phyloP scores from a whole-genome alignment of 2,113 vertebrate species.

The Murina feae region DNA sequence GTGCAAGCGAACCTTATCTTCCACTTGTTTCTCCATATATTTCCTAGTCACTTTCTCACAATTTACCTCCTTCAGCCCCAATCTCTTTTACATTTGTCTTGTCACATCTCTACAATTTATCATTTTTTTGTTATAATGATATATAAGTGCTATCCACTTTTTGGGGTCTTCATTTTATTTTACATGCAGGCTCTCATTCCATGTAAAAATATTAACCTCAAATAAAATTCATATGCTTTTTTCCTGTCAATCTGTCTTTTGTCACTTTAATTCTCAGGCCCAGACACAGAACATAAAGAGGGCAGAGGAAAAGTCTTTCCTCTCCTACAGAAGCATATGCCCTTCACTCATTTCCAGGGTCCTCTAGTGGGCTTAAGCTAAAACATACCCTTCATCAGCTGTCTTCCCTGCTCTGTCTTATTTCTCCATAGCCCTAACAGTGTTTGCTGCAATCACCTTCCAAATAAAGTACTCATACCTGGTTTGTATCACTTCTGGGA shows the following conservation, averaged over 20 bases:
- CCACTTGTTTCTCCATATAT: not conserved
- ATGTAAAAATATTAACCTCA: not conserved
- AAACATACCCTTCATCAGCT: not conserved
- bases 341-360: not conserved
- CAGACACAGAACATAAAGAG: not conserved
- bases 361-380: not conserved
- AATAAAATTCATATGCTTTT: not conserved
- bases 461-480: not conserved
- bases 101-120: not conserved
- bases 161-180: not conserved
- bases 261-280: not conserved
- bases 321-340: not conserved
- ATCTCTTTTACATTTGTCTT: not conserved
- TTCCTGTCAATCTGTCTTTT: not conserved
- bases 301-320: not conserved
- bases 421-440: not conserved
- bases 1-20: not conserved
- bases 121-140: not conserved
- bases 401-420: not conserved
- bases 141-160: not conserved
- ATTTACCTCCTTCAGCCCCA: not conserved
- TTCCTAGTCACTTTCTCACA: not conserved
- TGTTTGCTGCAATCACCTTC: not conserved
- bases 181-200: not conserved
- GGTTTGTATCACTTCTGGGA: not conserved